phyloP scores from a whole-genome alignment of 1,140 invertebrate species.

The Zaprionus davidi region DNA sequence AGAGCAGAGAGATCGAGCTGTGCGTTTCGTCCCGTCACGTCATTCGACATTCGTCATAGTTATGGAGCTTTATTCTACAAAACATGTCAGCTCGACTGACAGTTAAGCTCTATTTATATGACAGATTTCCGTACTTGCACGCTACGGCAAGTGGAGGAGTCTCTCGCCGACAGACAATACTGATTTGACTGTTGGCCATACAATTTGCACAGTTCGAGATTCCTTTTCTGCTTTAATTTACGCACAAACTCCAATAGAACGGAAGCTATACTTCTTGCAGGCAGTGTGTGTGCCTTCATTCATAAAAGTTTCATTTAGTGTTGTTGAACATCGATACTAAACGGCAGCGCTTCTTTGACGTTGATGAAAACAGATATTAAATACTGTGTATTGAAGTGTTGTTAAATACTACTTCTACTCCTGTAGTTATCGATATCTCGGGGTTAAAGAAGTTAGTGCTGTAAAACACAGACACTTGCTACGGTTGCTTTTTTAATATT shows the following conservation, averaged over 20 bases:
- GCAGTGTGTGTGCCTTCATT: neutral
- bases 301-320: neutral
- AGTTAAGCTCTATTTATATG: slow-evolving; percentile 70
- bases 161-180: neutral
- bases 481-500: neutral
- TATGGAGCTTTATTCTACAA: slow-evolving; percentile 35
- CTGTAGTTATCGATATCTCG: no score
- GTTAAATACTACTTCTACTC: no score
- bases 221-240: neutral
- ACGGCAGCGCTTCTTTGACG: neutral
- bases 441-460: no score
- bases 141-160: neutral
- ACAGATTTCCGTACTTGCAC: slow-evolving; percentile 25
- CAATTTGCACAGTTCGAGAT: neutral
- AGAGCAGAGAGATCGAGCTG: slow-evolving; percentile 20
- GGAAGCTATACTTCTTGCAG: neutral
- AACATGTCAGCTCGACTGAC: slow-evolving; percentile 61
- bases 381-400: no score
- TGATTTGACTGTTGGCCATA: neutral
- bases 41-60: slow-evolving; percentile 21
- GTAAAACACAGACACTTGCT: no score
- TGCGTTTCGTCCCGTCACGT: slow-evolving; percentile 11
- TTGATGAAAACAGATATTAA: no score
- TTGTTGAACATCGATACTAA: neutral
- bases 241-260: neutral